A percentile compares a stretch with the other conserved stretches of the same genome.
Conservation (phyloP, 2,113 vertebrate species). For the Hydropotes inermis region DNA sequence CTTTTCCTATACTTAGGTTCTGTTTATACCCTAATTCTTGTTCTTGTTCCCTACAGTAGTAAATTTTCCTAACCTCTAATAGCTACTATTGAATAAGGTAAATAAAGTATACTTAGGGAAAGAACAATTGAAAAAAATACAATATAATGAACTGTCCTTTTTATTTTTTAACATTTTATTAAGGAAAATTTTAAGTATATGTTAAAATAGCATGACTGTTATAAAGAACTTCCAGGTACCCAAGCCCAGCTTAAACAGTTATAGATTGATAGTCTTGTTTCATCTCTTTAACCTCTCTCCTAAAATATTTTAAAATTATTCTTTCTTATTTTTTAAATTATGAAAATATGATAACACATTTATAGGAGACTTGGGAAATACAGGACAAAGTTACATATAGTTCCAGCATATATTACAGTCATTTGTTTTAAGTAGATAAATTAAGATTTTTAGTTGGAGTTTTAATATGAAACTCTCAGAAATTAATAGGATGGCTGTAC, state of each 20-base stretch:
- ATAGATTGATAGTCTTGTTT: conserved; percentile 15
- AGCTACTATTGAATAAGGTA: not conserved
- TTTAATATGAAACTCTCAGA: not conserved
- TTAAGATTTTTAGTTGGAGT: not conserved
- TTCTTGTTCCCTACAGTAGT: not conserved
- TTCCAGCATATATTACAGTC: not conserved
- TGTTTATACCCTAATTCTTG: conserved; percentile 26
- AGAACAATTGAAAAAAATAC: not conserved
- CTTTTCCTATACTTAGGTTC: conserved; percentile 10
- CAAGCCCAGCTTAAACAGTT: not conserved
- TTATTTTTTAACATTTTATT: not conserved
- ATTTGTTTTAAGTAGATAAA: not conserved
- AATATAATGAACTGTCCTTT: not conserved
- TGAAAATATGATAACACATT: not conserved
- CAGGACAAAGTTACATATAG: not conserved
- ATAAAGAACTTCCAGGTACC: not conserved
- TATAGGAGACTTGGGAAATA: not conserved
- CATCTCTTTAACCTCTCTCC: not conserved
- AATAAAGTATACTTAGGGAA: not conserved
- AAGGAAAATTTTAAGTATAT: not conserved
- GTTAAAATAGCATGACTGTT: not conserved
- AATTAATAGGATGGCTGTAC: not conserved
- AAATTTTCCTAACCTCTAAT: not conserved
- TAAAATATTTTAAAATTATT: not conserved
- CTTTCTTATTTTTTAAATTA: not conserved